Evolutionary conservation across 1,140 invertebrate species (phyloP), one percentile per base, ranked within the genome.

Genomic region (Apis florea): DNA sequence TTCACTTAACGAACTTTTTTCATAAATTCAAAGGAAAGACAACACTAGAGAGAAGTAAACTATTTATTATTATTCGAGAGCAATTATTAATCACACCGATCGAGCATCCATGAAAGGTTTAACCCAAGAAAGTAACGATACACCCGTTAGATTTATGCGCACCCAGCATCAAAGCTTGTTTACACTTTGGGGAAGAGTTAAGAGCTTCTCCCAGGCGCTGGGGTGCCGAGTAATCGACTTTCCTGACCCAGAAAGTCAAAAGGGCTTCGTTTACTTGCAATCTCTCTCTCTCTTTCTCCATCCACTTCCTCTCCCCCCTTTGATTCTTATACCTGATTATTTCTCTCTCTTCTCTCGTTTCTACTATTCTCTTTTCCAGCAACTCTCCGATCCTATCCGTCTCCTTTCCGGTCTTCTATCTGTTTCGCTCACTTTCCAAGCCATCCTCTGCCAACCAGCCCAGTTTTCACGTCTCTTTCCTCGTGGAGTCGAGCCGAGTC

Each of bases 151-250:
- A 71, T 78, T 78, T 54, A 76, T 61, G 72, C 82, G 71, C 51
- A 61, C 59, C 51, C 61, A 19, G 73, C 61, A 74, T 79, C 77
- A 66, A 73, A 78, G 70, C 66, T 84, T 89, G 88, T 89, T 89
- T 89, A 89, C 88, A 86, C 82, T 80, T 82, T 82, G 85, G 77
- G 69, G 79, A 78, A 80, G 86, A 89, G 83, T 89, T 85, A 87
- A 89, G 85, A 87, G 88, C 70, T 82, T 85, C 77, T 88, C 58
- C 72, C 78, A 76, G 79, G 71, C 61, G 58, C 76, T 66, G 75
- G 72, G 82, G 79, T 75, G 80, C 82, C 75, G 79, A 89, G 85
- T 89, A 89, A 89, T 89, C 88, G 88, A 89, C 88, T 89, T 89
- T 89, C 68, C 83, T 86, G 88, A 89, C 85, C 88, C 64, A 84